phyloP scores from a whole-genome alignment of 2,113 vertebrate genomes.

The Erythrolamprus reginae region DNA sequence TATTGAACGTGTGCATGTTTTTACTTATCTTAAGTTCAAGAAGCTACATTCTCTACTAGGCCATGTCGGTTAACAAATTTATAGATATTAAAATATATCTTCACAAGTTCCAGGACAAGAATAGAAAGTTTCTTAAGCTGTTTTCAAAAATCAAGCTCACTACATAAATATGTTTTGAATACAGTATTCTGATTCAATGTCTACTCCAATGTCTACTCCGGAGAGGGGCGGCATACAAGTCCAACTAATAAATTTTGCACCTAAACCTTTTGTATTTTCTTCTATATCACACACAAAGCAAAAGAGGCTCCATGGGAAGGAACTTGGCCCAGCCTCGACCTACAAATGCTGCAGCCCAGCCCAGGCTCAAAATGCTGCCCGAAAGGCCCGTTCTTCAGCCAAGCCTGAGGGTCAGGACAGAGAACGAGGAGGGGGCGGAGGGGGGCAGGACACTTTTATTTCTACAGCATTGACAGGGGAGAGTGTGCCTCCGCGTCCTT shows the following conservation, averaged over 20 bases:
- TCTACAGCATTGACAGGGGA: background rate
- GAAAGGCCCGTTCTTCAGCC: background rate
- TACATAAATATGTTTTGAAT: background rate
- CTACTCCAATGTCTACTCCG: no score
- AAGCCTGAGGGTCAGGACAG: background rate
- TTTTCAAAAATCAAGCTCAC: background rate
- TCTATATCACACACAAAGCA: background rate
- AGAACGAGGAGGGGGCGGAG: background rate
- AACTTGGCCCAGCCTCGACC: no score
- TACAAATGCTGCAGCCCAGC: background rate
- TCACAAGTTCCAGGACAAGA: background rate
- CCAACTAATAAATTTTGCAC: no score
- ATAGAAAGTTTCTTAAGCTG: background rate
- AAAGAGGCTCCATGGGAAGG: no score
- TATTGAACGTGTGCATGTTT: background rate
- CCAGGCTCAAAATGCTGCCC: background rate
- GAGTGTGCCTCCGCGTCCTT: background rate
- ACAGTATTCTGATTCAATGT: background rate
- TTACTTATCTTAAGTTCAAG: background rate
- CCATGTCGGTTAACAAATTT: background rate
- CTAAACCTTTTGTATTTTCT: background rate
- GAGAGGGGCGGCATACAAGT: no score
- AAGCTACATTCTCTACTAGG: background rate
- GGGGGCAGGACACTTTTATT: background rate
- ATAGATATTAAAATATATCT: background rate